A percentile compares a stretch with the other conserved stretches of the same genome.
These are phyloP conservation scores for Ennomos fuscantarius DNA, from an alignment of 2,888 invertebrate genomes.

Conservation along the genomic window DNA sequence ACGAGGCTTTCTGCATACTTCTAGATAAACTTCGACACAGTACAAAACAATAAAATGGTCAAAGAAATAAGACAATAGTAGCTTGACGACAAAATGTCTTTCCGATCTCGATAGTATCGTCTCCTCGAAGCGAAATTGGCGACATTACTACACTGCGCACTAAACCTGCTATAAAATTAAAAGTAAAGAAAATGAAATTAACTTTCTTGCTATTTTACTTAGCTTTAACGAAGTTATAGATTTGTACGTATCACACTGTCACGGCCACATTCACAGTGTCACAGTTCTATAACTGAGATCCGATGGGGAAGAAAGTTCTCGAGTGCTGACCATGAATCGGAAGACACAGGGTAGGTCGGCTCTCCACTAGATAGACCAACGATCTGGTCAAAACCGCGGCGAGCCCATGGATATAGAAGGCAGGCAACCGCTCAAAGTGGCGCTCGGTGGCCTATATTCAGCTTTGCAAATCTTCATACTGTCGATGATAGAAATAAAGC, in stretches of 20 bases:
- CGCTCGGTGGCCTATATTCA: no score
- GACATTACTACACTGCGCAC: slow-evolving; percentile 25
- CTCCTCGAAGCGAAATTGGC: slow-evolving; percentile 28
- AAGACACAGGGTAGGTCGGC: no score
- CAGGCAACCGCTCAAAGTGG: no score
- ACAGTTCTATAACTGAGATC: no score
- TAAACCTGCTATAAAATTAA: slow-evolving; percentile 33
- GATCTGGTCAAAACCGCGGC: no score
- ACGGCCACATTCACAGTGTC: no score
- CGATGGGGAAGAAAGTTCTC: no score
- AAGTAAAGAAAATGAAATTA: slow-evolving; percentile 25
- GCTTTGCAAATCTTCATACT: no score
- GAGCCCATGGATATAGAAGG: no score
- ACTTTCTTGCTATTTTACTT: background rate
- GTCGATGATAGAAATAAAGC: background rate
- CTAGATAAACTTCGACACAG: slow-evolving; percentile 2
- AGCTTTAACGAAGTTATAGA: background rate
- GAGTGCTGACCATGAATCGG: no score
- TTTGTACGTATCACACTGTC: no score
- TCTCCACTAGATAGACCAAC: no score
- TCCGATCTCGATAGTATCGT: slow-evolving; percentile 32
- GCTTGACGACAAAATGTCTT: slow-evolving; percentile 27
- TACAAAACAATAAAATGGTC: slow-evolving; percentile 16
- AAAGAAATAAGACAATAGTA: slow-evolving; percentile 32
- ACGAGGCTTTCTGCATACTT: background rate